Evolutionary conservation across 37 sponge, comb jelly and placozoan genomes (phyloP), one percentile per base, ranked within the genome.

Genomic region (Crambe crambe): DNA sequence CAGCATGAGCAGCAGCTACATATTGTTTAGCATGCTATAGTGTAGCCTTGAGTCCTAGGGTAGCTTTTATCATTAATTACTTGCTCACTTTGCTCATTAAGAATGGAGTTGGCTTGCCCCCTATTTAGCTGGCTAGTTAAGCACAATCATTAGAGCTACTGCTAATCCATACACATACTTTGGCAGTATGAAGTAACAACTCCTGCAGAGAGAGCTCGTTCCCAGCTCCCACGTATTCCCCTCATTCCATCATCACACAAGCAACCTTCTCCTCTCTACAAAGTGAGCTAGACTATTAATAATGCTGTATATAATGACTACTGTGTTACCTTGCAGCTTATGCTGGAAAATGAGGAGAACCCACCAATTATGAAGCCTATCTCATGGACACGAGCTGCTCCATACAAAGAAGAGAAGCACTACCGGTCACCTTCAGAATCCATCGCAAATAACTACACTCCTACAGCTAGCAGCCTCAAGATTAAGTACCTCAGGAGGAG

Each of bases 361-460:
- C 97, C 97, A 42, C 97, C 97, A 2, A 68, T 97, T 30, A 69
- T 97, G 81, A 91, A 90, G 75, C 63, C 60, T 15, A 59, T 41
- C 21, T 97, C 97, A 0, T 97, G 97, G 97, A 97, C 94, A 0
- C 73, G 70, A 31, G 95, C 97, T 42, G 94, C 97, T 35, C 97
- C 97, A 0, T 91, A 66, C 80, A 97, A 97, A 68, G 97, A 97
- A 59, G 90, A 94, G 77, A 89, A 58, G 72, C 78, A 82, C 39
- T 89, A 90, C 68, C 80, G 97, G n/a, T 69, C 90, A 2, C 97
- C 97, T 0, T 90, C 92, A 44, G 95, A 97, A 75, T 94, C 92
- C 70, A 97, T 97, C 67, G 97, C 90, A 18, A 97, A 97, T 81
- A 94, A 94, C 73, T 97, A 78, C 76, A 85, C 97, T 25, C 97